A percentile compares a stretch with the other conserved stretches of the same genome.
Conservation (phyloP, 2,797 vertebrate species). For the Xerus rutilus region DNA sequence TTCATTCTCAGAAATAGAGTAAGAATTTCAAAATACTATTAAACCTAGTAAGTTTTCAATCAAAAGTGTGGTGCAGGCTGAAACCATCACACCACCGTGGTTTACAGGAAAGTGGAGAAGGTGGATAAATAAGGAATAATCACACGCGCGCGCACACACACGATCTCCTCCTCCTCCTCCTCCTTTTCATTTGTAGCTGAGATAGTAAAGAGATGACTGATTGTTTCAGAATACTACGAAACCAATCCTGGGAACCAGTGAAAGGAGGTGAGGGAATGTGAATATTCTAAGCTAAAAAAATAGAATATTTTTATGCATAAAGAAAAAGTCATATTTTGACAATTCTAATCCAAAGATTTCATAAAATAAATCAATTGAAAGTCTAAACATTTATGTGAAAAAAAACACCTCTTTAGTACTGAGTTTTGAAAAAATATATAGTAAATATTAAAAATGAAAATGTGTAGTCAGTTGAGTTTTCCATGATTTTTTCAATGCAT, state of each 20-base stretch:
- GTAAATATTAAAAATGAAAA: neutral
- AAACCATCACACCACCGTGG: neutral
- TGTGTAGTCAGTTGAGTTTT: neutral
- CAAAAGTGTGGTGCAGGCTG: neutral
- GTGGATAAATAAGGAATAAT: neutral
- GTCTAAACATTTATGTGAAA: neutral
- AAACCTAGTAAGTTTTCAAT: neutral
- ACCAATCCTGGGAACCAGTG: neutral
- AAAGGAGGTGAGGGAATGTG: neutral
- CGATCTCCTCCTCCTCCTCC: no score
- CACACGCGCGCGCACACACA: no score
- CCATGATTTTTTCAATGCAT: neutral
- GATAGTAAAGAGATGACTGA: neutral
- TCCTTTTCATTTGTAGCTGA: neutral
- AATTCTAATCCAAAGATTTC: neutral
- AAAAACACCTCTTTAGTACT: neutral
- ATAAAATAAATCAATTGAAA: neutral
- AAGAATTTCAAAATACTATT: neutral
- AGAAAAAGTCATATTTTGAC: neutral
- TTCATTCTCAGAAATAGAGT: neutral
- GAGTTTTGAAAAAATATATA: neutral
- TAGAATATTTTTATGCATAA: neutral
- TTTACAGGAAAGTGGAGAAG: neutral
- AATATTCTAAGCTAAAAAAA: neutral
- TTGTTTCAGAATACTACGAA: neutral